Conservation (phyloP, 2,797 vertebrate genomes). For the Poecile montanus region DNA sequence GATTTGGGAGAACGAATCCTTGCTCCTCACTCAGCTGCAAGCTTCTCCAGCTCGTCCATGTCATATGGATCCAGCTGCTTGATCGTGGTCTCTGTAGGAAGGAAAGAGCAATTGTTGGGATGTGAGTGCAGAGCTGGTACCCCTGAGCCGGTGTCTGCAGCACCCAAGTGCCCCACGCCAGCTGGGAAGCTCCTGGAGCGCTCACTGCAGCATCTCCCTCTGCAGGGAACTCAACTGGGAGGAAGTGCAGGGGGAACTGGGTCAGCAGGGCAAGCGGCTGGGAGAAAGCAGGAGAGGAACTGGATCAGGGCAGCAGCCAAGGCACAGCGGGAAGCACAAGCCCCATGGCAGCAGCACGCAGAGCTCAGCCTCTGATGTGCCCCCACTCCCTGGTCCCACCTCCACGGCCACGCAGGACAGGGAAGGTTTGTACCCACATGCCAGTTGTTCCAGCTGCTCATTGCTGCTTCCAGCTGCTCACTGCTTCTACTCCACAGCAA, state of each 20-base stretch:
- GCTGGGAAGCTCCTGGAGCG: not conserved
- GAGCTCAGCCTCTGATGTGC: not conserved
- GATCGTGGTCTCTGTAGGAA: constrained; percentile 68
- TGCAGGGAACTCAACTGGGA: not conserved
- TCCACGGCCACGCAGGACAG: fast-evolving
- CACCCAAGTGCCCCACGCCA: fast-evolving
- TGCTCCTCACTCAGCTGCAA: constrained; percentile 44
- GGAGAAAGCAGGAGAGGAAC: not conserved
- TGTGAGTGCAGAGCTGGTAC: fast-evolving
- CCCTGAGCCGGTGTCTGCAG: fast-evolving
- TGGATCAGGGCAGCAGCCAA: not conserved
- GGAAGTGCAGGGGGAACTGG: not conserved
- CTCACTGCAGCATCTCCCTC: not conserved
- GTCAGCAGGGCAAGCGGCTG: not conserved
- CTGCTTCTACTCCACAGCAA: fast-evolving
- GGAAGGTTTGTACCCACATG: not conserved
- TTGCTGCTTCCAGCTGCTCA: not conserved
- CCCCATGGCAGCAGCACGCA: not conserved
- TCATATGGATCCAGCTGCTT: constrained; percentile 67
- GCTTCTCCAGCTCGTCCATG: constrained; percentile 73
- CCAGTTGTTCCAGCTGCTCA: not conserved
- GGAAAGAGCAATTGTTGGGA: not conserved
- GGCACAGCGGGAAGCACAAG: fast-evolving
- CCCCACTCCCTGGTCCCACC: not conserved
- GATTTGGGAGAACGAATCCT: not conserved